Conservation (phyloP, 2,113 vertebrate species). For the Terrapene triunguis region DNA sequence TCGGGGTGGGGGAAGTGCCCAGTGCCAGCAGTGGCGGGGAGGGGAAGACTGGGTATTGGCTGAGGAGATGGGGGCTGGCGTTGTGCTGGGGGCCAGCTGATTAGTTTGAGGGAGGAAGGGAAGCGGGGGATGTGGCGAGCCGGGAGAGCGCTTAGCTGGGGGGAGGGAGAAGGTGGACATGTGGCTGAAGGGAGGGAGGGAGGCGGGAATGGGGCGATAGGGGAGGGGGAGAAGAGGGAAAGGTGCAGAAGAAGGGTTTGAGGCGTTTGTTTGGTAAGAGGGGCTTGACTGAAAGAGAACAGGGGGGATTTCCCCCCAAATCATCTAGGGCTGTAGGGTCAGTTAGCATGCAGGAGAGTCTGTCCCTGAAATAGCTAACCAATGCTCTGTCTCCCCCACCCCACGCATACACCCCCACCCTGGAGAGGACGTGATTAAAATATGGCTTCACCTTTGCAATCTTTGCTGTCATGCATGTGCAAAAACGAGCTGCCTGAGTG, state of each 20-base stretch:
- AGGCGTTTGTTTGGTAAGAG: background rate
- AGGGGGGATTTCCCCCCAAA: background rate
- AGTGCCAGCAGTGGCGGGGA: rapidly evolving
- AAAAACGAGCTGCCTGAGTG: background rate
- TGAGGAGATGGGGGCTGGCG: background rate
- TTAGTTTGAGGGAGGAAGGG: background rate
- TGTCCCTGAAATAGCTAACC: background rate
- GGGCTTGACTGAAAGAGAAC: background rate
- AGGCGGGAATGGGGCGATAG: background rate
- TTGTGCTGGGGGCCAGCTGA: background rate
- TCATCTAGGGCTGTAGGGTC: background rate
- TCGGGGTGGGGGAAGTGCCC: rapidly evolving
- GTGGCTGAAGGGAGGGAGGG: background rate
- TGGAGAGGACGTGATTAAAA: constrained; percentile 1
- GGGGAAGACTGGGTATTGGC: background rate
- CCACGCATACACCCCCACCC: background rate
- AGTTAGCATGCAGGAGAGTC: background rate
- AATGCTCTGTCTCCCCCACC: background rate
- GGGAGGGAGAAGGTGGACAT: background rate
- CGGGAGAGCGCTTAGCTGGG: background rate
- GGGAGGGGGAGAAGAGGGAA: background rate
- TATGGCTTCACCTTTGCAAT: background rate
- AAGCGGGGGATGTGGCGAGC: background rate
- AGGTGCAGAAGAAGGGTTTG: background rate
- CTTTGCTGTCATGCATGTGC: background rate